A percentile compares a stretch with the other conserved stretches of the same genome.
phyloP scores from a whole-genome alignment of 2,797 vertebrate genomes.

The Poeciliopsis paucimaculata region DNA sequence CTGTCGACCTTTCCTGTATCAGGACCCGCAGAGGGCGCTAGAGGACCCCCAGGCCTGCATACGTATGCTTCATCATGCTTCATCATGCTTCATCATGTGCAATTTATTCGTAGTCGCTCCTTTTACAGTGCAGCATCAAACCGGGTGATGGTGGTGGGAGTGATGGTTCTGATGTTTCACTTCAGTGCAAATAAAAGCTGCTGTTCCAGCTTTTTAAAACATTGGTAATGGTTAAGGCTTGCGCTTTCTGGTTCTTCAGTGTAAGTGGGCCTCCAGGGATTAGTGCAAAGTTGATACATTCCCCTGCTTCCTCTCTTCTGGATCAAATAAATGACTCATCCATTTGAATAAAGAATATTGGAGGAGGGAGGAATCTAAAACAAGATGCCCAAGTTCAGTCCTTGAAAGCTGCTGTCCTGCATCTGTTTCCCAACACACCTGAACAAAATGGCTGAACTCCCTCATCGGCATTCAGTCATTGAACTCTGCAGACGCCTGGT shows the following conservation, averaged over 20 bases:
- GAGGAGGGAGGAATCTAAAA: not conserved
- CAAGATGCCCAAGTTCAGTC: not conserved
- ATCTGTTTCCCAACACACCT: not conserved
- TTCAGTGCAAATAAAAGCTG: not conserved
- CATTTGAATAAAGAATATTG: not conserved
- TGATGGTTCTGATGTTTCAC: not conserved
- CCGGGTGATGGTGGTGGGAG: not conserved
- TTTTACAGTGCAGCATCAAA: not conserved
- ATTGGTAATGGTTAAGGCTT: too few species aligned
- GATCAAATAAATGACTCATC: not conserved
- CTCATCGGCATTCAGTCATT: not conserved
- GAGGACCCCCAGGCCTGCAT: conserved; percentile 81
- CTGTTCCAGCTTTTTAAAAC: not conserved
- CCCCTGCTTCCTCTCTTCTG: not conserved
- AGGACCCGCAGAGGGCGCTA: conserved; percentile 73
- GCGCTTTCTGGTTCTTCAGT: not conserved
- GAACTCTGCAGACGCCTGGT: not conserved
- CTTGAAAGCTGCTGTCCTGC: not conserved
- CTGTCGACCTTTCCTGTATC: conserved; percentile 82
- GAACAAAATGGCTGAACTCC: not conserved
- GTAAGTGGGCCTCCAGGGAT: not conserved
- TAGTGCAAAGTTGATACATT: not conserved
- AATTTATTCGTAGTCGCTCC: not conserved
- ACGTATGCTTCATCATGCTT: conserved; percentile 73
- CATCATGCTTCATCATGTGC: conserved; percentile 53